Conservation (phyloP, 2,113 vertebrate species). For the Numida meleagris region DNA sequence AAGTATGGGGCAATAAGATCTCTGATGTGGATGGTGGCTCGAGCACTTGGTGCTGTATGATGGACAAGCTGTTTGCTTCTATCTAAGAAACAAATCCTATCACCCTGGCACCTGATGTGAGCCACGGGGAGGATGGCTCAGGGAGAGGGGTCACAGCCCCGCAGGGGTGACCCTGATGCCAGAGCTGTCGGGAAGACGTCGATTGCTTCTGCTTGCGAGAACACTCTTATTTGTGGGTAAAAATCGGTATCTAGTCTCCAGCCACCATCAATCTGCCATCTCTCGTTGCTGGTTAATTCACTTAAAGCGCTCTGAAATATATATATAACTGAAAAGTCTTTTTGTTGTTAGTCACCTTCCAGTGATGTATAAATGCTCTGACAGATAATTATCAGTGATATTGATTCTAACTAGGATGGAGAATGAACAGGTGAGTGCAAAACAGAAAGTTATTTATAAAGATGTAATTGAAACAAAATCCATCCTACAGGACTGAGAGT, state of each 20-base stretch:
- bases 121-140: not conserved
- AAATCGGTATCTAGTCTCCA: conserved; percentile 11
- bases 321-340: not conserved
- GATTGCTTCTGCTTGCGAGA: not conserved
- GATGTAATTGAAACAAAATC: conserved; percentile 32
- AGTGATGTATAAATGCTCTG: not conserved
- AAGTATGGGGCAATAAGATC: not conserved
- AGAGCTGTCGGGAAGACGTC: not conserved
- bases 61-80: not conserved
- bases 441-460: conserved; percentile 51
- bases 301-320: not conserved
- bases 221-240: not conserved
- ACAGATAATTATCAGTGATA: conserved; percentile 36
- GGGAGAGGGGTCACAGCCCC: not conserved
- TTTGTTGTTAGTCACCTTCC: conserved; percentile 10
- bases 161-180: rapidly evolving
- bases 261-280: not conserved
- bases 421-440: conserved; percentile 29
- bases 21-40: not conserved
- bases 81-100: not conserved
- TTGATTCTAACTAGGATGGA: conserved; percentile 41
- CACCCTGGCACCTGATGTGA: not conserved
- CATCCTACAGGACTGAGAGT: not conserved
- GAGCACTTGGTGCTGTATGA: not conserved
- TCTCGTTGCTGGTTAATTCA: not conserved